These are phyloP conservation scores for Sitta carolinensis DNA, from an alignment of 2,797 vertebrate genomes.

Conservation along the genomic window DNA sequence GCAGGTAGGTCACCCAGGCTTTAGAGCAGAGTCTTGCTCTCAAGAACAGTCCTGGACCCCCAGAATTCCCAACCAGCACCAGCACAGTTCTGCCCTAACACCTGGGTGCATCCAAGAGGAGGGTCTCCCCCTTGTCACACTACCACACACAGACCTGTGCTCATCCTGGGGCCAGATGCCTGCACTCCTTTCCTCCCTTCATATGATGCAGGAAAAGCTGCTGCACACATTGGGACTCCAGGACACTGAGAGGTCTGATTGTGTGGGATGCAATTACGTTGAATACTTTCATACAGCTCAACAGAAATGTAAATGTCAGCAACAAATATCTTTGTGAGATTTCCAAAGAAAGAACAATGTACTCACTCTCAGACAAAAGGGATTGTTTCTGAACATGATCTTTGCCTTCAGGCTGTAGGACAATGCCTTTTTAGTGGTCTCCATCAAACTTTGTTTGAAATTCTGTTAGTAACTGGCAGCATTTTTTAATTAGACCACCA, in stretches of 20 bases:
- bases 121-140: neutral
- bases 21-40: neutral
- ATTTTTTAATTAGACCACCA: conserved; percentile 73
- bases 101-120: neutral
- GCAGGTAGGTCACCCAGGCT: neutral
- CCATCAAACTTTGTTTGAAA: conserved; percentile 68
- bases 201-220: neutral
- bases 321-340: conserved; percentile 62
- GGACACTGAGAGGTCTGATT: neutral
- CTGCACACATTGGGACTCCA: neutral
- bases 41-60: neutral
- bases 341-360: conserved; percentile 63
- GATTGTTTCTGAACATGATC: conserved; percentile 50
- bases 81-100: neutral
- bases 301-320: conserved; percentile 52
- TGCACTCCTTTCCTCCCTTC: neutral
- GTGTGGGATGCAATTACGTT: neutral
- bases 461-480: conserved; percentile 69
- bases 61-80: neutral
- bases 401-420: conserved; percentile 60
- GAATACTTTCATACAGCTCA: conserved; percentile 44
- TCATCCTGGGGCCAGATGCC: neutral
- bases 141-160: neutral
- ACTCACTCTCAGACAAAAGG: conserved; percentile 44
- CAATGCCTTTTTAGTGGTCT: conserved; percentile 63